Evolutionary conservation across 2,888 invertebrate genomes (phyloP).

Genomic region (Oscheius sp.): DNA sequence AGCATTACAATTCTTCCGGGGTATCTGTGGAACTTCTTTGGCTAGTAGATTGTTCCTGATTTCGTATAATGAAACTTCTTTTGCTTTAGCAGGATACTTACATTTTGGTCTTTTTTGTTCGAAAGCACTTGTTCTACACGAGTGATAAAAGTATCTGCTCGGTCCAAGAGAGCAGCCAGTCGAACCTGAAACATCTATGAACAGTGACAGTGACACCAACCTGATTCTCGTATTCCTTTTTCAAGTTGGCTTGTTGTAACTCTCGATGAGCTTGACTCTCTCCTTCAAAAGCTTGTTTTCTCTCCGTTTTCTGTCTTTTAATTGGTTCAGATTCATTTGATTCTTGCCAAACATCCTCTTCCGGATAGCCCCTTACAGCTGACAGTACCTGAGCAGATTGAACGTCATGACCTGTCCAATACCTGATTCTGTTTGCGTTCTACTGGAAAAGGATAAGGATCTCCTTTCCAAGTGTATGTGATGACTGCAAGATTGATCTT

Average conservation of each 20-base stretch:
- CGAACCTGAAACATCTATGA: slow-evolving; percentile 33
- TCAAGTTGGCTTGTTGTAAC: slow-evolving; percentile 13
- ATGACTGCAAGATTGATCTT: slow-evolving; percentile 48
- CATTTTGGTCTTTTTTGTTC: no score
- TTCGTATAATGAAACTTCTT: no score
- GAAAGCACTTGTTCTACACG: slow-evolving; percentile 37
- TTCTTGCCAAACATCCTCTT: not conserved
- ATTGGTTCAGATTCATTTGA: not conserved
- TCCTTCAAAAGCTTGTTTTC: not conserved
- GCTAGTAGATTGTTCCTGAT: no score
- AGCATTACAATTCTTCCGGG: no score
- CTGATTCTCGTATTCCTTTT: slow-evolving; percentile 41
- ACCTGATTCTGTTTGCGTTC: slow-evolving; percentile 39
- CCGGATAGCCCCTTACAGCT: not conserved
- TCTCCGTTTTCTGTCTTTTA: not conserved
- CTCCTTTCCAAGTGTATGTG: slow-evolving; percentile 61
- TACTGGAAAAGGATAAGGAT: slow-evolving; percentile 41
- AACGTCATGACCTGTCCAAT: not conserved
- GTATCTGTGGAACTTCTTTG: no score
- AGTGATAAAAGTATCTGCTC: slow-evolving; percentile 45
- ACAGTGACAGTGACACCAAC: not conserved
- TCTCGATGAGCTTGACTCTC: not conserved
- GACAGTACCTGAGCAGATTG: not conserved
- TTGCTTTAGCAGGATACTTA: no score
- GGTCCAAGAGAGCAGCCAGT: slow-evolving; percentile 45